phyloP scores from a whole-genome alignment of 1,140 invertebrate species.

The Camponotus pennsylvanicus region DNA sequence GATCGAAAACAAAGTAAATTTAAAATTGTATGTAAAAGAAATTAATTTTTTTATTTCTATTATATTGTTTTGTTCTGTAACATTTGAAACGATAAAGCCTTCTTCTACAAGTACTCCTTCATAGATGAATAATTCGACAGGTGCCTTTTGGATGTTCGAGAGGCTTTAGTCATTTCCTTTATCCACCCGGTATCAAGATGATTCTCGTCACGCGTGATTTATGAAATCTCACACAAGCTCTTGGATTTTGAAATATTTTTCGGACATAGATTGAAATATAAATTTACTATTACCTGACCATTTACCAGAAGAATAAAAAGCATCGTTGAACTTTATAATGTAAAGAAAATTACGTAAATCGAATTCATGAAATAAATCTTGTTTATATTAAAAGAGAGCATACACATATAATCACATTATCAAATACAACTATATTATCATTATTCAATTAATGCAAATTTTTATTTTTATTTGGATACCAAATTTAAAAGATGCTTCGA shows the following conservation, averaged over 20 bases:
- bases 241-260: slow-evolving; percentile 40
- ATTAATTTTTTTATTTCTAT: too few relatives aligned
- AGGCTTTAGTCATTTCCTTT: slow-evolving; percentile 58
- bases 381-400: neutral
- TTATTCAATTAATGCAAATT: neutral
- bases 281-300: slow-evolving; percentile 43
- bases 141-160: slow-evolving; percentile 47
- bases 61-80: too few relatives aligned
- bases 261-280: slow-evolving; percentile 52
- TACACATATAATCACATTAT: neutral
- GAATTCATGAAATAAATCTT: slow-evolving; percentile 25
- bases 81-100: slow-evolving; percentile 27
- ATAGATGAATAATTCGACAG: slow-evolving; percentile 57
- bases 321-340: slow-evolving; percentile 38
- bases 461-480: neutral
- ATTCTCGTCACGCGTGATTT: slow-evolving; percentile 53
- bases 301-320: slow-evolving; percentile 33
- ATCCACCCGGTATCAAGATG: slow-evolving; percentile 40
- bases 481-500: neutral
- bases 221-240: slow-evolving; percentile 46
- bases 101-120: slow-evolving; percentile 2
- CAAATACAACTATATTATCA: neutral
- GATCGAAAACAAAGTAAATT: too few relatives aligned
- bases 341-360: neutral
- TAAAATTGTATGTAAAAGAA: too few relatives aligned